Evolutionary conservation across 2,797 vertebrate genomes (phyloP).

Genomic region (Setipinna tenuifilis): DNA sequence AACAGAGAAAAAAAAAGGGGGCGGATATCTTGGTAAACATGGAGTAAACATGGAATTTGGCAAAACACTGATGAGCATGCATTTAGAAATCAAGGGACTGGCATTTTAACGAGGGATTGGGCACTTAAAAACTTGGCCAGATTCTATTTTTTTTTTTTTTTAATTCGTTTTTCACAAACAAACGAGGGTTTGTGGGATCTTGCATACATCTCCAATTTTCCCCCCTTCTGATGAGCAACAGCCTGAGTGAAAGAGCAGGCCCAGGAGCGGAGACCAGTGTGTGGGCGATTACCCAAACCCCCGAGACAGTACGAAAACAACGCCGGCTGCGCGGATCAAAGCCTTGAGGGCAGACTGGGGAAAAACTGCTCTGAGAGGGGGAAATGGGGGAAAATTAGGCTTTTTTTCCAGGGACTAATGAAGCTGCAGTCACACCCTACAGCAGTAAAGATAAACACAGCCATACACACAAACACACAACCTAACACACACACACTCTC

Average conservation of each 20-base stretch:
- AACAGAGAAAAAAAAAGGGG: too few species aligned
- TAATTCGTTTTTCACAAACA: background rate
- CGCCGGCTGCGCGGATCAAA: background rate
- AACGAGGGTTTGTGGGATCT: background rate
- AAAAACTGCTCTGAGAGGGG: background rate
- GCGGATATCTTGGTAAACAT: too few species aligned
- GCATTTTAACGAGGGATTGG: too few species aligned
- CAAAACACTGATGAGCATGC: too few species aligned
- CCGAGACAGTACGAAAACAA: background rate
- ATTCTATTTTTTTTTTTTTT: background rate
- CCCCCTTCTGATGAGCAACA: background rate
- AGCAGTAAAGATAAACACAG: slow-evolving; percentile 20
- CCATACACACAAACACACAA: background rate
- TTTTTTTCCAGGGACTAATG: slow-evolving; percentile 53
- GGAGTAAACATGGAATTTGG: too few species aligned
- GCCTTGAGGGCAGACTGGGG: background rate
- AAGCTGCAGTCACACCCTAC: slow-evolving; percentile 52
- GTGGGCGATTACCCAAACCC: background rate
- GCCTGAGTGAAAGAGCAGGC: background rate
- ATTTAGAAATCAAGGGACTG: too few species aligned
- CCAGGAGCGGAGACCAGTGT: too few species aligned
- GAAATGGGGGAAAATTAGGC: slow-evolving; percentile 10
- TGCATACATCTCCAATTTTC: background rate
- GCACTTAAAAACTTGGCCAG: too few species aligned
- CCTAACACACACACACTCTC: background rate